Evolutionary conservation across 2,797 vertebrate genomes (phyloP), one percentile per base, ranked within the genome.

Genomic region (Pantherophis vulpinus): DNA sequence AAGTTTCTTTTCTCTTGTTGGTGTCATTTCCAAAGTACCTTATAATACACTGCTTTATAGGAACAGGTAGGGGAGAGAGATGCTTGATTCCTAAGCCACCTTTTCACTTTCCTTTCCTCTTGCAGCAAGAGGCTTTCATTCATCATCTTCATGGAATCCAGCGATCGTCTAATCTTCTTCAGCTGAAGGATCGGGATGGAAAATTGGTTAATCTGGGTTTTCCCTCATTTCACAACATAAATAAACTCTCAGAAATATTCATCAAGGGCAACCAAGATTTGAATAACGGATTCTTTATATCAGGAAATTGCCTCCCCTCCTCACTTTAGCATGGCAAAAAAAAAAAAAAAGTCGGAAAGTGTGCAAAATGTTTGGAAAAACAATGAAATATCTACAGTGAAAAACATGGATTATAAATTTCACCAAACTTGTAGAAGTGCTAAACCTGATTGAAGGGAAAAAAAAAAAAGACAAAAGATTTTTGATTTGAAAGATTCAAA

Each of bases 71-170:
- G 61, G 63, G 91, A 96, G 70, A 29, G 1, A 27, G 92, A 61
- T 20, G 13, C 58, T 87, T 97, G 88, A 9, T 92, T 96, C 93
- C 10, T 70, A 61, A 94, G 70, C 94, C 89, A 94, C 61, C 0
- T 25, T 92, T 92, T 94, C 0, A 74, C 89, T 94, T 96, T 95
- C 63, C 70, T 95, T 95, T 95, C 91, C 55, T 97, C 96, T 47
- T 94, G 51, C 32, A 93, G 94, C 89, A 94, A 90, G 14, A 91
- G 51, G 66, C 93, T 96, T 58, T 96, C 89, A 54, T 95, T 95
- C 63, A 94, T 91, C 20, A 2, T 79, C 25, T 95, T 95, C 87
- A 91, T 87, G 55, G 63, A 91, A 74, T 94, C 92, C n/a, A 95
- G 91, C 14, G 94, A 93, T 51, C 92, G 56, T 20, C 92, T 94